phyloP scores from a whole-genome alignment of 2,797 vertebrate species.

The Pseudochirops cupreus region DNA sequence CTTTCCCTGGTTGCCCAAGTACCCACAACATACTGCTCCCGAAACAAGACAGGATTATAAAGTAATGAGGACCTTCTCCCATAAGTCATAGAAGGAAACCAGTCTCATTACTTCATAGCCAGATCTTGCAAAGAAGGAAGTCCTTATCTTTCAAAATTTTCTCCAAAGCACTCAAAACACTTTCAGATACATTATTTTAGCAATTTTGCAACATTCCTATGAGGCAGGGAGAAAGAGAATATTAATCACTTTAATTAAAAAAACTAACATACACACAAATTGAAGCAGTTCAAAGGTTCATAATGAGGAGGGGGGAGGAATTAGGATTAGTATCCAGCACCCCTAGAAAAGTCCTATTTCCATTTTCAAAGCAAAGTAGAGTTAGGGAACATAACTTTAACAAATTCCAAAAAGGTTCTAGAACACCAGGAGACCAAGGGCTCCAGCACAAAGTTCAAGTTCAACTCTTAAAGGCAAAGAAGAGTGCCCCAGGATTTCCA shows the following conservation, averaged over 20 bases:
- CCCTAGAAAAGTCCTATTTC: conserved; percentile 17
- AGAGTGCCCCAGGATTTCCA: conserved; percentile 13
- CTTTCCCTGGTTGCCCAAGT: background rate
- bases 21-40: background rate
- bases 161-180: background rate
- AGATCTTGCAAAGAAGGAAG: background rate
- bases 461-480: conserved; percentile 22
- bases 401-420: background rate
- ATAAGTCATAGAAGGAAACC: background rate
- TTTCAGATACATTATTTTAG: conserved; percentile 23
- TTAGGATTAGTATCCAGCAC: background rate
- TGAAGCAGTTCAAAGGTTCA: conserved; percentile 11
- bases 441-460: conserved; percentile 20
- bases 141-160: background rate
- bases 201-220: conserved; percentile 32
- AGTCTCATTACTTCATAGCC: background rate
- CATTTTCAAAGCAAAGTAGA: conserved; percentile 50
- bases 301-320: conserved; percentile 21
- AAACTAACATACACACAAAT: conserved; percentile 40
- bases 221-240: conserved; percentile 16
- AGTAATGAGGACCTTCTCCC: background rate
- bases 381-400: conserved; percentile 13
- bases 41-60: background rate
- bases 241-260: conserved; percentile 59
- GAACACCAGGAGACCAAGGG: conserved; percentile 35